These are phyloP conservation scores for Acleris holmiana DNA, from an alignment of 2,888 invertebrate genomes.

Conservation along the genomic window DNA sequence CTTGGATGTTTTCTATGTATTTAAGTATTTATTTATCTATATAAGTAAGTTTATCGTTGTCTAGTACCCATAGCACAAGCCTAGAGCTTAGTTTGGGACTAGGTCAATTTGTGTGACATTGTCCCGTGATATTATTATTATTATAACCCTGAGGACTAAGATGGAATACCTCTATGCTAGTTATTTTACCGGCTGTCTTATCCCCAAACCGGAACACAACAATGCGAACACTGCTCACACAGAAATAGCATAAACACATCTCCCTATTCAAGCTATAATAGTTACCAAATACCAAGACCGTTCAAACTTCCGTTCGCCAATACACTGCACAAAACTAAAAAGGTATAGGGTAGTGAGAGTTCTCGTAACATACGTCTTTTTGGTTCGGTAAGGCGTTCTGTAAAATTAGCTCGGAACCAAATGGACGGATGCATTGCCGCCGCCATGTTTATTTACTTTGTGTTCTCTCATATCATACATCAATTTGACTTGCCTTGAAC, in stretches of 20 bases:
- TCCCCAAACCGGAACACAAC: no score
- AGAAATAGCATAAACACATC: constrained; percentile 7
- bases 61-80: no score
- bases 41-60: no score
- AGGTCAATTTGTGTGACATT: no score
- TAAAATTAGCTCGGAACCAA: constrained; percentile 31
- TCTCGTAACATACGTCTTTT: neutral
- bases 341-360: neutral
- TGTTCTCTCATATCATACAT: constrained; percentile 26
- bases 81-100: no score
- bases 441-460: constrained; percentile 33
- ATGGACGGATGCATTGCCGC: constrained; percentile 34
- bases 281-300: constrained; percentile 20
- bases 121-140: no score
- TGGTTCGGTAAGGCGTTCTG: neutral
- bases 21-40: no score
- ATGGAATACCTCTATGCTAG: no score
- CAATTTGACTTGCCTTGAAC: constrained; percentile 10
- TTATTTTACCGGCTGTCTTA: no score
- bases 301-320: constrained; percentile 24
- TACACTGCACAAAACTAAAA: neutral
- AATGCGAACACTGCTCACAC: no score
- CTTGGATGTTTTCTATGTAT: no score
- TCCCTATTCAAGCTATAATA: constrained; percentile 12
- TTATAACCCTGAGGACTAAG: no score